phyloP scores from a whole-genome alignment of 2,113 vertebrate genomes.

The Actenoides lindsayi region DNA sequence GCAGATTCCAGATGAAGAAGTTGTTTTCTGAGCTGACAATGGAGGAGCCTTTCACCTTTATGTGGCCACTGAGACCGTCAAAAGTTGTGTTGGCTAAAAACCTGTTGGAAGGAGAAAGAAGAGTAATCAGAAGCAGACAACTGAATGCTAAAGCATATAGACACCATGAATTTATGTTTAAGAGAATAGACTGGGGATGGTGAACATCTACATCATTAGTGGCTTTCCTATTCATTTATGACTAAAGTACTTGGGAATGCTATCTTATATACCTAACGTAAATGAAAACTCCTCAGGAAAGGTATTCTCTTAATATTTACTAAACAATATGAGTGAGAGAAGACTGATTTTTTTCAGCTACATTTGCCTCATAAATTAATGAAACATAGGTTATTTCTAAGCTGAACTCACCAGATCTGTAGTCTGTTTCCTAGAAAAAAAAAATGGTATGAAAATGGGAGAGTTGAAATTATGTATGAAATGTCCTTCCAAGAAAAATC shows the following conservation, averaged over 20 bases:
- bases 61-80: conserved; percentile 88
- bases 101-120: conserved; percentile 68
- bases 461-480: conserved; percentile 1
- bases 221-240: neutral
- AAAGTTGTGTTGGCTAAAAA: conserved; percentile 95
- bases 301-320: neutral
- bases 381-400: neutral
- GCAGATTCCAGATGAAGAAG: conserved; percentile 95
- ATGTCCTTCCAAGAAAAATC: conserved; percentile 36
- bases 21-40: conserved; percentile 89
- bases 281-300: neutral
- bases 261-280: neutral
- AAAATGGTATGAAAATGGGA: conserved; percentile 1
- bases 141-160: neutral
- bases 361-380: neutral
- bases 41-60: conserved; percentile 87
- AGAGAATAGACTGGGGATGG: neutral
- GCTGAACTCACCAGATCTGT: neutral
- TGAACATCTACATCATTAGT: neutral
- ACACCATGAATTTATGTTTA: neutral
- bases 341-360: neutral
- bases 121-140: neutral
- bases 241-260: neutral
- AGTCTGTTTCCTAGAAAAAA: conserved; percentile 1
- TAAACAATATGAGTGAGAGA: neutral